Evolutionary conservation across 2,113 vertebrate genomes (phyloP).

Genomic region (Spea multiplicata): DNA sequence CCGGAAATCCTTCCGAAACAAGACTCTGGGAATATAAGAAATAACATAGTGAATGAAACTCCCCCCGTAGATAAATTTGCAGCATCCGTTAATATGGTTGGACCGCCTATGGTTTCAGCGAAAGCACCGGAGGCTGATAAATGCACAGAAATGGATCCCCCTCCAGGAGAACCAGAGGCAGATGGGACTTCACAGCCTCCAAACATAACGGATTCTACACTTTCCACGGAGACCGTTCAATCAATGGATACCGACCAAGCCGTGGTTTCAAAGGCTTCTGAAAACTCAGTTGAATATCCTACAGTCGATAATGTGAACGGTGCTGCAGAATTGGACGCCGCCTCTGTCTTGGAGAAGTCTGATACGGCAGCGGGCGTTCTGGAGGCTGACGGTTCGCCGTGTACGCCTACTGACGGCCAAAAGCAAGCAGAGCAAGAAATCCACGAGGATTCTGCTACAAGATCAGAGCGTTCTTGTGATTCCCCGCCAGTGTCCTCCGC

Average conservation of each 20-base stretch:
- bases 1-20: conserved; percentile 35
- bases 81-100: conserved; percentile 2
- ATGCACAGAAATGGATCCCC: not conserved
- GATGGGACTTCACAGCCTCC: not conserved
- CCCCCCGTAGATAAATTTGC: conserved; percentile 8
- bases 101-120: not conserved
- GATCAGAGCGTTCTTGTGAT: not conserved
- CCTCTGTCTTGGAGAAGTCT: not conserved
- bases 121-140: not conserved
- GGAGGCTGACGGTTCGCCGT: not conserved
- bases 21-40: conserved; percentile 37
- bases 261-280: not conserved
- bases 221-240: not conserved
- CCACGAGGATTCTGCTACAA: fast-evolving
- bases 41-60: conserved; percentile 17
- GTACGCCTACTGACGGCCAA: not conserved
- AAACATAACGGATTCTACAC: not conserved
- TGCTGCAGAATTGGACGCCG: not conserved
- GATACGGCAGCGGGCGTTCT: not conserved
- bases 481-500: not conserved
- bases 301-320: not conserved
- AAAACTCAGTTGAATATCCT: not conserved
- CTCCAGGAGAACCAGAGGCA: not conserved
- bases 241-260: not conserved
- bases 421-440: not conserved